Percentiles rank a stretch among this genome's conserved stretches.
Evolutionary conservation across 2,797 vertebrate species (phyloP).

Genomic region (Distichodus sexfasciatus): DNA sequence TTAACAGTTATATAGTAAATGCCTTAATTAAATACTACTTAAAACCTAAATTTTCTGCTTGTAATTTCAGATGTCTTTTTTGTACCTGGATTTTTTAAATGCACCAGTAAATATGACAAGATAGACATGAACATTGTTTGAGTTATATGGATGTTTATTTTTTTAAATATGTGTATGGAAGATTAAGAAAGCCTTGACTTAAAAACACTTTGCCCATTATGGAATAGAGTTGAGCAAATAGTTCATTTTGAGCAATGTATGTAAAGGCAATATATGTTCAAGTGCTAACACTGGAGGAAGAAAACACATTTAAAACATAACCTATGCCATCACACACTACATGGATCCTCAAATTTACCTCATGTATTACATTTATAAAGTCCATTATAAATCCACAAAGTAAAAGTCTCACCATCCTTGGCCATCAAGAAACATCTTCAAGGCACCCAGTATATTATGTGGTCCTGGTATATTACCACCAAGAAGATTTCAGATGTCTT

Average conservation of each 20-base stretch:
- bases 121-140: slow-evolving; percentile 56
- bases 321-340: slow-evolving; percentile 16
- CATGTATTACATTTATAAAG: slow-evolving; percentile 23
- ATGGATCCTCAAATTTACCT: slow-evolving; percentile 10
- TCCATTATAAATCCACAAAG: slow-evolving; percentile 8
- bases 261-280: slow-evolving; percentile 48
- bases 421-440: slow-evolving; percentile 42
- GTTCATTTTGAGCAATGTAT: slow-evolving; percentile 53
- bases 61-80: slow-evolving; percentile 45
- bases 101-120: slow-evolving; percentile 57
- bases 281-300: slow-evolving; percentile 50
- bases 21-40: slow-evolving; percentile 40
- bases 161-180: slow-evolving; percentile 68
- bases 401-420: slow-evolving; percentile 19
- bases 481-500: slow-evolving; percentile 73
- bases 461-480: slow-evolving; percentile 67
- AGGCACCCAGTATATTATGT: slow-evolving; percentile 53
- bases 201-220: slow-evolving; percentile 21
- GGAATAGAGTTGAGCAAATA: slow-evolving; percentile 38
- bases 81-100: slow-evolving; percentile 55
- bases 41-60: slow-evolving; percentile 32
- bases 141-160: slow-evolving; percentile 60
- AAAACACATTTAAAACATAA: slow-evolving; percentile 51
- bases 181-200: slow-evolving; percentile 46
- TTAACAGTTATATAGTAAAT: slow-evolving; percentile 55